Base-by-base conservation (phyloP, 2,888 invertebrate species). In the Odiellus spinosus region DNA sequence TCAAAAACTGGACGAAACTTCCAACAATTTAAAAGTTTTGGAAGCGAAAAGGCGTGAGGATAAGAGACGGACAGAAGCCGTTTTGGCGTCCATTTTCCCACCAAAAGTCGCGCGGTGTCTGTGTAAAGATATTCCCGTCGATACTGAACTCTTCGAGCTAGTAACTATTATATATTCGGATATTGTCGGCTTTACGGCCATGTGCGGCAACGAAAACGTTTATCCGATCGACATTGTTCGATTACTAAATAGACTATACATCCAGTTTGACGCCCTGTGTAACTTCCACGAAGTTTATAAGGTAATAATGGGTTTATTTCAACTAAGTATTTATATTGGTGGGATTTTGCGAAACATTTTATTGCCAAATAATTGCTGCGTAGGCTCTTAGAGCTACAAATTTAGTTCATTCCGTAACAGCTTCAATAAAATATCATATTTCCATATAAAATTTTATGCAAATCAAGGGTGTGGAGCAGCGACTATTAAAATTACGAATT, bases 1-100 rank as follows among this genome's bases (percentile, higher is more conserved):
- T 14, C 55, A 61, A 39, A 58, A 58, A 48, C 49, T 62, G 32
- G 60, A 61, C 43, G 57, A 61, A 21, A 53, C 59, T 11, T 54
- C 58, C 6, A 59, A 56, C 47, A 54, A 60, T 45, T 51, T 62
- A 32, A 51, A 56, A 19, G 53, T 55, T 40, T 46, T 59, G 18
- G 57, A 60, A 40, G 45, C 46, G 10, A 55, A 54, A 35, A 45
- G 59, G 44, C 44, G 50, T 46, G 51, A 50, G 42, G 60, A 60
- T 45, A 58, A 56, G 26, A 46, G 45, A 36, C 45, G 54, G 20
- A 60, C 60, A 5, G 59, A 60, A 34, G 53, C 55, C 19, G 48
- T 60, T 39, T 48, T 60, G 26, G 50, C 53, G 36, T 56, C 57
- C 19, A 58, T 60, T n/a, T 51, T 60, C 32, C 60, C 60, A 6